Conservation (phyloP, 1,140 invertebrate species). For the Megalonaias nervosa region DNA sequence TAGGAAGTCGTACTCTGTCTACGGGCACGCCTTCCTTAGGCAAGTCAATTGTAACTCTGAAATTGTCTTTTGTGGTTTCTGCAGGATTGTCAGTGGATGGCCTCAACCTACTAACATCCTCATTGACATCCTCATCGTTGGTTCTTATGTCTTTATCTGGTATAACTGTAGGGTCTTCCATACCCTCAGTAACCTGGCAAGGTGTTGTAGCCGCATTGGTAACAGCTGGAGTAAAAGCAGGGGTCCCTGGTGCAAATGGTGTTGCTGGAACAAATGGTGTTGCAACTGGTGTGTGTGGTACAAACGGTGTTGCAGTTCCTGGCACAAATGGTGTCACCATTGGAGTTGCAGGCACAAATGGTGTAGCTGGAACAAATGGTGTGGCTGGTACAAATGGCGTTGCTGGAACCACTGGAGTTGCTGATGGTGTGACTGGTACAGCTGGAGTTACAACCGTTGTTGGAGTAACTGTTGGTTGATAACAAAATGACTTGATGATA, state of each 20-base stretch:
- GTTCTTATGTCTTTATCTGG: slow-evolving; percentile 23
- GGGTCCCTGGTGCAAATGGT: neutral
- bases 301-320: too few species aligned
- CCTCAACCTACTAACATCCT: slow-evolving; percentile 14
- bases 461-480: too few species aligned
- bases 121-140: slow-evolving; percentile 24
- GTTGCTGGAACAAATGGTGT: too few species aligned
- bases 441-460: too few species aligned
- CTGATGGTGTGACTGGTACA: too few species aligned
- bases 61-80: slow-evolving; percentile 16
- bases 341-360: too few species aligned
- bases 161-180: slow-evolving; percentile 21
- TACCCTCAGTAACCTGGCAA: slow-evolving; percentile 16
- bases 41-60: slow-evolving; percentile 30
- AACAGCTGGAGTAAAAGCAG: neutral
- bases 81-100: slow-evolving; percentile 14
- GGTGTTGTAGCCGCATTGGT: neutral
- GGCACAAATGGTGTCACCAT: too few species aligned
- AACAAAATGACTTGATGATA: too few species aligned
- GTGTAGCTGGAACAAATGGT: too few species aligned
- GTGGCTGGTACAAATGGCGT: too few species aligned
- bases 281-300: too few species aligned
- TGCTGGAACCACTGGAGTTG: too few species aligned
- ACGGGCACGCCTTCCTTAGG: slow-evolving; percentile 13
- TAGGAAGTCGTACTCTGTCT: slow-evolving; percentile 20